phyloP scores from a whole-genome alignment of 1,140 invertebrate species.

The Brevipalpus yothersi region DNA sequence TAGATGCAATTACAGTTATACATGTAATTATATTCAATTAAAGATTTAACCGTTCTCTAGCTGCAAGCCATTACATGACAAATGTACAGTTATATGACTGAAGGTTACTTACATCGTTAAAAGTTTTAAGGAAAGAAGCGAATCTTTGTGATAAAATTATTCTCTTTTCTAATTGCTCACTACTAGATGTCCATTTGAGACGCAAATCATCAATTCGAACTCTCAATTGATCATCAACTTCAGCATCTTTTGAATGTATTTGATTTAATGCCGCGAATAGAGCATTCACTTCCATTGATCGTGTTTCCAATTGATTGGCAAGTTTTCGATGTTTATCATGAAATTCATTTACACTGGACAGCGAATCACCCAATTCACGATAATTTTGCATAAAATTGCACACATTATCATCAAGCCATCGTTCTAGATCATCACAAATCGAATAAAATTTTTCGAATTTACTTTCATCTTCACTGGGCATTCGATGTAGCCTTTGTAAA shows the following conservation, averaged over 20 bases:
- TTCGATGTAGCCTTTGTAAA: no score
- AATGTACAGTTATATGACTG: neutral
- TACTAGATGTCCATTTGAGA: neutral
- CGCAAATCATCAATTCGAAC: neutral
- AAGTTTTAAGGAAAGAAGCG: neutral
- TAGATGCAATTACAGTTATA: no score
- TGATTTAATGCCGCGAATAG: neutral
- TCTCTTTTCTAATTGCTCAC: neutral
- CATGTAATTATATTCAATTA: no score
- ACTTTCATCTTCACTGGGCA: no score
- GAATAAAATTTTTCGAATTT: no score
- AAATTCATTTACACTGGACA: slow-evolving; percentile 43
- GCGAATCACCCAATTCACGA: slow-evolving; percentile 42
- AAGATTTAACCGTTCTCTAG: no score
- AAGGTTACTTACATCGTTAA: neutral
- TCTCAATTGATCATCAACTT: neutral
- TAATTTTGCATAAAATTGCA: slow-evolving; percentile 45
- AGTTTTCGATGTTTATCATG: slow-evolving; percentile 44
- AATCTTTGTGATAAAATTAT: neutral
- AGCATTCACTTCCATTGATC: slow-evolving; percentile 6
- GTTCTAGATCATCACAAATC: neutral
- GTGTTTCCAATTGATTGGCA: slow-evolving; percentile 42
- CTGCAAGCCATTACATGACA: neutral
- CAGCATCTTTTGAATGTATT: neutral
- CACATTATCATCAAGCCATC: slow-evolving; percentile 41